Evolutionary conservation across 1,140 invertebrate species (phyloP).

Genomic region (Lepidurus apus): DNA sequence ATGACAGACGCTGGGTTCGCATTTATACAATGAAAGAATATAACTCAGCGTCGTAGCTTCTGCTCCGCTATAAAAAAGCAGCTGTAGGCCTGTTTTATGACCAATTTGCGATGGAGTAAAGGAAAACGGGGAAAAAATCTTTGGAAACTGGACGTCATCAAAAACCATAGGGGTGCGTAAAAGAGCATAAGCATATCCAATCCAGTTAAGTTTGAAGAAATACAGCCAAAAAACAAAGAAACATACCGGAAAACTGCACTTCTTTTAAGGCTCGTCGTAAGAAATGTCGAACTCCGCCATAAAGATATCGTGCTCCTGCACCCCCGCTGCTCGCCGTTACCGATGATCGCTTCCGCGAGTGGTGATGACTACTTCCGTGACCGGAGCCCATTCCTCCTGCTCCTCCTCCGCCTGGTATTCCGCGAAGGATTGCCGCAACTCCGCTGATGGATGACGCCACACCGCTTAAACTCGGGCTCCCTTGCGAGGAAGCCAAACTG

Average conservation of each 20-base stretch:
- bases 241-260: conserved; percentile 30
- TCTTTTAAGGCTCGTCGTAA: conserved; percentile 31
- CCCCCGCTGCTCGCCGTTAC: background rate
- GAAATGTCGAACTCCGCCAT: conserved; percentile 33
- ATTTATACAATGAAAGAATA: no score
- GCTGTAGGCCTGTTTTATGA: background rate
- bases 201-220: no score
- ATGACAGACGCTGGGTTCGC: no score
- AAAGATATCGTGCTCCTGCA: conserved; percentile 5
- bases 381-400: background rate
- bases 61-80: background rate
- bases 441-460: background rate
- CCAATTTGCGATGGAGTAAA: background rate
- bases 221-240: no score
- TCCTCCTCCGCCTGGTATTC: background rate
- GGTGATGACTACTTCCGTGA: background rate
- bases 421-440: background rate
- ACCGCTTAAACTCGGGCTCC: background rate
- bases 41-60: no score
- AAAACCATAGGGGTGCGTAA: background rate
- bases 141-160: background rate
- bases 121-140: background rate
- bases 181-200: background rate
- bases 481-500: background rate
- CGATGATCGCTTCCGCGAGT: conserved; percentile 4